These are phyloP conservation scores for Drosophila robusta DNA, from an alignment of 2,888 invertebrate genomes.

Conservation along the genomic window DNA sequence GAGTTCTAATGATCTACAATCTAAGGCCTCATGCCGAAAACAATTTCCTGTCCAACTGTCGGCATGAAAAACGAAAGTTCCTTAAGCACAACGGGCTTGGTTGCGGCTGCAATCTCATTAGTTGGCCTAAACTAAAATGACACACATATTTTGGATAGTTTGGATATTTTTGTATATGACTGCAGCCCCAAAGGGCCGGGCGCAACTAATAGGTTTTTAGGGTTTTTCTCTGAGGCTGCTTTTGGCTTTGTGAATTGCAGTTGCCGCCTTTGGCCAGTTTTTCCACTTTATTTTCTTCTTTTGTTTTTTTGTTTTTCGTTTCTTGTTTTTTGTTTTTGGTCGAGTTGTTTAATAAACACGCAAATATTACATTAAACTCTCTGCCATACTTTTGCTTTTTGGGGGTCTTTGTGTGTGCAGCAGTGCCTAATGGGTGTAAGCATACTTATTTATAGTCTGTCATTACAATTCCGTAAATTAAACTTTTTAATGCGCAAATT, in stretches of 20 bases:
- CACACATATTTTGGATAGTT: conserved; percentile 41
- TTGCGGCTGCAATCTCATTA: conserved; percentile 49
- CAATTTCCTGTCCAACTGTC: conserved; percentile 71
- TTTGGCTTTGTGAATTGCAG: conserved; percentile 47
- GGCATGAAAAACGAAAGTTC: conserved; percentile 70
- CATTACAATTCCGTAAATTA: conserved; percentile 79
- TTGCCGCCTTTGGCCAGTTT: conserved; percentile 62
- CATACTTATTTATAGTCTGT: conserved; percentile 72
- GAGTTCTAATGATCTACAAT: conserved; percentile 67
- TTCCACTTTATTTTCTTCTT: conserved; percentile 35
- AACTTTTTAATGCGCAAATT: conserved; percentile 81
- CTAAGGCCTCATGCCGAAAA: conserved; percentile 29
- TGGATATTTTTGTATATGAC: conserved; percentile 13
- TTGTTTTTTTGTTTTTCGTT: not conserved
- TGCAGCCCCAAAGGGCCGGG: conserved; percentile 50
- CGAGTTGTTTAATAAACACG: conserved; percentile 74
- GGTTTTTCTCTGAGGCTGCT: conserved; percentile 17
- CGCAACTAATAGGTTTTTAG: conserved; percentile 58
- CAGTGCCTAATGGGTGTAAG: conserved; percentile 70
- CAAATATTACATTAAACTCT: conserved; percentile 77
- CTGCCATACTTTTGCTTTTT: conserved; percentile 58
- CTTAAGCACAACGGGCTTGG: conserved; percentile 31
- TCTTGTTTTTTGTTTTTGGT: conserved; percentile 22
- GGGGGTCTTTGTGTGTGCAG: conserved; percentile 24
- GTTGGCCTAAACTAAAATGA: conserved; percentile 52